A percentile compares a stretch with the other conserved stretches of the same genome.
These are phyloP conservation scores for Enoplosus armatus DNA, from an alignment of 2,797 vertebrate species.

Conservation along the genomic window DNA sequence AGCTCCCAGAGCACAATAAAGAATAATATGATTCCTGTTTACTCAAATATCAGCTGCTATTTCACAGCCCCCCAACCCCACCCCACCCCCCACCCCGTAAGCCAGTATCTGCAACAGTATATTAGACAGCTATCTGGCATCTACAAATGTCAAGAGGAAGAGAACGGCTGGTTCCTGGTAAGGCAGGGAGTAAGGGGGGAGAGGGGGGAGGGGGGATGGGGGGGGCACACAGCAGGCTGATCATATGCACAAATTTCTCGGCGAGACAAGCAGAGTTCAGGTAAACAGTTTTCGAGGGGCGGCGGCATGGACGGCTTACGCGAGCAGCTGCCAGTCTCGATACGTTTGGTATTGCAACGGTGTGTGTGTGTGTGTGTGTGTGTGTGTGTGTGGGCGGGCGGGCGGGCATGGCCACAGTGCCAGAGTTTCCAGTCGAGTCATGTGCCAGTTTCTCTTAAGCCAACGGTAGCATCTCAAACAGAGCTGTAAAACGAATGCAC, in stretches of 20 bases:
- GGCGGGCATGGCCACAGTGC: not conserved
- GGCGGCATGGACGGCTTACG: constrained; percentile 11
- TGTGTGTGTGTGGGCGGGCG: not conserved
- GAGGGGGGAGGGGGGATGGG: accelerated
- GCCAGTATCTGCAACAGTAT: constrained; percentile 87
- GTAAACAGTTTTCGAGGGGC: constrained; percentile 70
- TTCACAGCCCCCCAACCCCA: constrained; percentile 75
- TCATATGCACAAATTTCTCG: constrained; percentile 48
- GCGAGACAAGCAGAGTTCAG: constrained; percentile 48
- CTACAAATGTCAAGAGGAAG: constrained; percentile 93
- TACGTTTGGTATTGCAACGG: constrained; percentile 37
- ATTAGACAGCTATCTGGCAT: constrained; percentile 92
- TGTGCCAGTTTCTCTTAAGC: constrained; percentile 4
- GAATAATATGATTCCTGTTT: constrained; percentile 94
- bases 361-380: constrained; percentile 6
- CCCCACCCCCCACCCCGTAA: constrained; percentile 71
- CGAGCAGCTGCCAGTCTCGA: constrained; percentile 79
- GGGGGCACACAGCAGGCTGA: constrained; percentile 23
- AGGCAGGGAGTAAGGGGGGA: not conserved
- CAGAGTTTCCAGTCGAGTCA: constrained; percentile 1
- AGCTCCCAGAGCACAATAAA: constrained; percentile 89
- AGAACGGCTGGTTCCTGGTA: constrained; percentile 75
- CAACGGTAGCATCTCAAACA: constrained; percentile 4
- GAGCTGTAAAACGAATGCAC: not conserved
- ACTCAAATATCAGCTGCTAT: constrained; percentile 94